Percentiles rank a stretch among this genome's conserved stretches.
phyloP scores from a whole-genome alignment of 2,888 invertebrate species.

The Zaprionus lineosus region DNA sequence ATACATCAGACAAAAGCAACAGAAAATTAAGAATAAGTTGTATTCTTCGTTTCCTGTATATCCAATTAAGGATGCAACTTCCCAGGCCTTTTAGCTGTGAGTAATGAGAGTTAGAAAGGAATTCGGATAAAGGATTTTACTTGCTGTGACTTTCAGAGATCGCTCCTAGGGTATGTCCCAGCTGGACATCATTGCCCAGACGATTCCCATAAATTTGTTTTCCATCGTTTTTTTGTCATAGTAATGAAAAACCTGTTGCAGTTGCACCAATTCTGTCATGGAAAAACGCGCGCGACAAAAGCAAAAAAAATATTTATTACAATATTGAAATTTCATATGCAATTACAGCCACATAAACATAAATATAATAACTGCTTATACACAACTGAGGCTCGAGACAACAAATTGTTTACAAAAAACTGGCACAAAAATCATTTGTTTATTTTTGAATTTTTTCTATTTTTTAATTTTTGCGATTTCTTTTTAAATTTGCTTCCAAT shows the following conservation, averaged over 20 bases:
- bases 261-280: conserved; percentile 73
- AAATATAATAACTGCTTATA: conserved; percentile 52
- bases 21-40: too few species aligned
- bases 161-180: conserved; percentile 16
- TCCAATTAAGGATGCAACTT: too few species aligned
- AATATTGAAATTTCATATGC: conserved; percentile 65
- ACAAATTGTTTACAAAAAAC: conserved; percentile 40
- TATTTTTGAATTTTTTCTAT: conserved; percentile 12
- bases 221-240: conserved; percentile 6
- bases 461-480: background rate
- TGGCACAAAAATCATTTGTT: too few species aligned
- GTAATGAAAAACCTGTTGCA: conserved; percentile 60
- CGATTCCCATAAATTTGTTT: too few species aligned
- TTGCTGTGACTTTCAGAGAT: too few species aligned
- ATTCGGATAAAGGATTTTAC: too few species aligned
- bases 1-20: too few species aligned
- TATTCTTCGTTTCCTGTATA: too few species aligned
- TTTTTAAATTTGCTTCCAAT: conserved; percentile 5
- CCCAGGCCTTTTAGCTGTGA: too few species aligned
- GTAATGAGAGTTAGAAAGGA: too few species aligned
- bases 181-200: background rate
- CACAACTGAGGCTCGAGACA: conserved; percentile 21
- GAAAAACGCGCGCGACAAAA: conserved; percentile 49
- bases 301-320: conserved; percentile 65
- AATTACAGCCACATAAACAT: conserved; percentile 62